These are phyloP conservation scores for Actinia equina DNA, from an alignment of 64 coral and sea anemone genomes.

Conservation along the genomic window DNA sequence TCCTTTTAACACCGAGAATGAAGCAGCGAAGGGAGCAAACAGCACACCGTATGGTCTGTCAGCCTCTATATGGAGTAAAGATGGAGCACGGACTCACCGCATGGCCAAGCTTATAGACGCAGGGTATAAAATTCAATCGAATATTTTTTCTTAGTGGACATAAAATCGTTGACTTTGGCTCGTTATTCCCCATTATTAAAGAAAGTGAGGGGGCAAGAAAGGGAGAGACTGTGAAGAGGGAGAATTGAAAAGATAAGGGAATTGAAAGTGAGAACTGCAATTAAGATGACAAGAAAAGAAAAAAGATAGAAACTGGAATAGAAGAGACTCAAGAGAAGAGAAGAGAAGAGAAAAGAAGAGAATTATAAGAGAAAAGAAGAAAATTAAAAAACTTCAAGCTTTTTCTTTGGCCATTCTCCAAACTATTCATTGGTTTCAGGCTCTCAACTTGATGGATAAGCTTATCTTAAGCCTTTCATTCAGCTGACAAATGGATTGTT, in stretches of 20 bases:
- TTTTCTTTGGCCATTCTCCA: too few species aligned
- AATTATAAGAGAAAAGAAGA: too few species aligned
- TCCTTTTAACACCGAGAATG: conserved; percentile 36
- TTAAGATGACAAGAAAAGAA: too few species aligned
- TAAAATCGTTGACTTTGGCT: background rate
- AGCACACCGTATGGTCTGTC: conserved; percentile 38
- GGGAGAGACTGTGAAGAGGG: background rate
- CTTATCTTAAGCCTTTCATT: background rate
- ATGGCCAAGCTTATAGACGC: conserved; percentile 34
- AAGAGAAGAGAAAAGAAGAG: too few species aligned
- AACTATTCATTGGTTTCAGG: too few species aligned
- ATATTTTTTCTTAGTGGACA: background rate
- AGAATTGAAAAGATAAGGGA: too few species aligned
- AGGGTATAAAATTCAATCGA: conserved; percentile 20
- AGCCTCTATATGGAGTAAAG: conserved; percentile 47
- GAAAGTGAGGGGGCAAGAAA: background rate
- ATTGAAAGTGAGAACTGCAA: too few species aligned
- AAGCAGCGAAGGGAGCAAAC: conserved; percentile 33
- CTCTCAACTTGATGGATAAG: too few species aligned
- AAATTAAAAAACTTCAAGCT: too few species aligned
- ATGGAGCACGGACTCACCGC: conserved; percentile 27
- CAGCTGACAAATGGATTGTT: background rate
- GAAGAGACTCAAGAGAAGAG: too few species aligned
- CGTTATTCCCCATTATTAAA: background rate
- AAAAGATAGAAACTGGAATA: too few species aligned